Base-by-base conservation (phyloP, 1,140 invertebrate species). In the Habropoda laboriosa region DNA sequence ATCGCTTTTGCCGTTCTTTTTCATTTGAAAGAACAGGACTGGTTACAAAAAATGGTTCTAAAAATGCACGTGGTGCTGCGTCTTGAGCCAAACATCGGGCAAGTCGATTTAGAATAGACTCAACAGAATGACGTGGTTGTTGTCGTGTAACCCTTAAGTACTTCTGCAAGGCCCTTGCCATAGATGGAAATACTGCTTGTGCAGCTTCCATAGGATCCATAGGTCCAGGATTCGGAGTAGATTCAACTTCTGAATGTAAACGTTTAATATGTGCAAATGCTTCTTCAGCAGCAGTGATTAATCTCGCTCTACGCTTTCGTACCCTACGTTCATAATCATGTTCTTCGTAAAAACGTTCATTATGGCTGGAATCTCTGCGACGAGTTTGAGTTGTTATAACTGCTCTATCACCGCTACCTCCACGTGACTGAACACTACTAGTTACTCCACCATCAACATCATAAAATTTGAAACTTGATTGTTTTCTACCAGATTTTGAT, bases 291-390 rank as follows among this genome's bases (percentile, higher is more conserved):
- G 98, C 98, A 12, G 97, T 97, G 21, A 99, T 95, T 2, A 99
- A 93, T 27, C 98, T 93, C 3, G 98, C 98, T 86, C 96, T 95
- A 0, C 99, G 93, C 91, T 99, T 99, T 73, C 97, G 95, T 24
- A 99, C 97, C 60, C 98, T 94, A 61, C 98, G 94, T 84, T 99
- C 98, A 90, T 99, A 99, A 92, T 99, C 98, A 89, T 98, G 97
- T 92, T 99, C 98, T 92, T 99, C 98, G 90, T 99, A 99, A 91
- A 99, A 99, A 24, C 98, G 94, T 92, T 99, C 98, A 92, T 99
- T 99, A 93, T 99, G 98, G 87, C 97, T 97, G 7, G 96, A 95
- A 85, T 97, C 97, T 87, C 98, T 95, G 32, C 97, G 94, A 24
- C 97, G 94, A 0, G 96, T 94, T 89, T 96, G 96, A 0, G 95